phyloP scores from a whole-genome alignment of 2,113 vertebrate genomes.

The Pardalotus punctatus region DNA sequence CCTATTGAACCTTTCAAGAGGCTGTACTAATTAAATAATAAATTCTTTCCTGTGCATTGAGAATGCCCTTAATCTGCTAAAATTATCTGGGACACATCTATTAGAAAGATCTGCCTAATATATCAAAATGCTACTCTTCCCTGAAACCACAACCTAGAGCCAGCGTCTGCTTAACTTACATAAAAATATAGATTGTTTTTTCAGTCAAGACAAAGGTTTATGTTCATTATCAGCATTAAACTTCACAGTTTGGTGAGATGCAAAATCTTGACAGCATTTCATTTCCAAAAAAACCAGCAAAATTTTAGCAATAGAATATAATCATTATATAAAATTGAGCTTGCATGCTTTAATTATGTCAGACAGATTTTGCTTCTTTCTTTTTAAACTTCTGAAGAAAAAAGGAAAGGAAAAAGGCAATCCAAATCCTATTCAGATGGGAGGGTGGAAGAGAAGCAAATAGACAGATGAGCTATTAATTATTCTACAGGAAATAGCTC shows the following conservation, averaged over 20 bases:
- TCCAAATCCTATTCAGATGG: not conserved
- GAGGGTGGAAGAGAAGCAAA: not conserved
- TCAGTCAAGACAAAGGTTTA: not conserved
- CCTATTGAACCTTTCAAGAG: not conserved
- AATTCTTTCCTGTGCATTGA: not conserved
- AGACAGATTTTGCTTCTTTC: not conserved
- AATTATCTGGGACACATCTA: not conserved
- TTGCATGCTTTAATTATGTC: not conserved
- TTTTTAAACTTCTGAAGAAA: not conserved
- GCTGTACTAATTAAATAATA: not conserved
- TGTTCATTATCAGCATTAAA: not conserved
- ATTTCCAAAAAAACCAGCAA: not conserved
- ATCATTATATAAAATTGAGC: not conserved
- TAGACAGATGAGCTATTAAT: not conserved
- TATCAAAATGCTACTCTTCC: not conserved
- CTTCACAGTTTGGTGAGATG: not conserved
- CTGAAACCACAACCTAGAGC: slow-evolving; percentile 1
- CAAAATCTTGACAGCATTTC: not conserved
- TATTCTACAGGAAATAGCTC: not conserved
- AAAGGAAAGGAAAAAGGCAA: not conserved
- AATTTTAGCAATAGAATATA: not conserved
- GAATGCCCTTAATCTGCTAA: not conserved
- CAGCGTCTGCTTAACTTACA: not conserved
- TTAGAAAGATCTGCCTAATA: not conserved
- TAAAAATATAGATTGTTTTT: not conserved